Evolutionary conservation across 2,888 invertebrate genomes (phyloP).

Genomic region (Crioceris asparagi): DNA sequence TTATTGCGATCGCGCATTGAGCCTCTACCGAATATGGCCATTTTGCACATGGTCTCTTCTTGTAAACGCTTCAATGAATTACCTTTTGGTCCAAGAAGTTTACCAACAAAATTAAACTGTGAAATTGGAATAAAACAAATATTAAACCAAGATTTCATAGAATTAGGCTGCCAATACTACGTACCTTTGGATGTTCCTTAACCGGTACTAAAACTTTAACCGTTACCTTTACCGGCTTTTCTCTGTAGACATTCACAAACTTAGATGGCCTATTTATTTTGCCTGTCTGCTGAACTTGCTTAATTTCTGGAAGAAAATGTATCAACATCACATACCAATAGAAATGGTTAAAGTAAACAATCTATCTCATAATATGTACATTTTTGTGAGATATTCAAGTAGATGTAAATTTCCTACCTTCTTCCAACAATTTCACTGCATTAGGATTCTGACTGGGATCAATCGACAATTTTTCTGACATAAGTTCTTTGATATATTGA

Average conservation of each 20-base stretch:
- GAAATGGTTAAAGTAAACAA: no score
- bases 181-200: slow-evolving; percentile 74
- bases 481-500: no score
- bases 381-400: no score
- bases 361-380: no score
- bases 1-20: slow-evolving; percentile 91
- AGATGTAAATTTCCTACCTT: no score
- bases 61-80: slow-evolving; percentile 85
- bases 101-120: slow-evolving; percentile 94
- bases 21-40: slow-evolving; percentile 87
- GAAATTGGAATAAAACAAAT: no score
- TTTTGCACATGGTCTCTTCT: slow-evolving; percentile 92
- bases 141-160: no score
- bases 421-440: no score
- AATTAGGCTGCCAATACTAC: no score
- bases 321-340: no score
- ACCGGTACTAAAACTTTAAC: slow-evolving; percentile 79
- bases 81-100: slow-evolving; percentile 86
- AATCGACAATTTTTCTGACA: no score
- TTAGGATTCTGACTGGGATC: no score
- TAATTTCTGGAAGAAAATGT: slow-evolving; percentile 68
- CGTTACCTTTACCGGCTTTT: slow-evolving; percentile 78
- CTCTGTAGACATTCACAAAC: slow-evolving; percentile 76
- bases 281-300: slow-evolving; percentile 50
- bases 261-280: slow-evolving; percentile 44